Percentiles rank a stretch among this genome's conserved stretches.
Evolutionary conservation across 2,888 invertebrate species (phyloP).

Genomic region (Subacronicta megacephala): DNA sequence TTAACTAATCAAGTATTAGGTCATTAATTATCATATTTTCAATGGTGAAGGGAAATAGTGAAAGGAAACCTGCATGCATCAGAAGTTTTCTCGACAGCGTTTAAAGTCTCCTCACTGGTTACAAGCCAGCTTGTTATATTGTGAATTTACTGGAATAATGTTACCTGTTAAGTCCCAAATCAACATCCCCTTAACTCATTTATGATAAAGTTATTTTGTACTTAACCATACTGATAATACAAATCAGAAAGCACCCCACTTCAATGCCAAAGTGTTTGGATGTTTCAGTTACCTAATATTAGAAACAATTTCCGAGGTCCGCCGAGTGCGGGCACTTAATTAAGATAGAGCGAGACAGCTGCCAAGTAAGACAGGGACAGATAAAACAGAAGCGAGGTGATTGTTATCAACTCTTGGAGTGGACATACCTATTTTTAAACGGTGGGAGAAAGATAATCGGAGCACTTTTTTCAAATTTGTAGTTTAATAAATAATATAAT

Average conservation of each 20-base stretch:
- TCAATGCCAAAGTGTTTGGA: conserved; percentile 27
- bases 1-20: too few relatives aligned
- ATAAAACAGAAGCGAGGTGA: conserved; percentile 1
- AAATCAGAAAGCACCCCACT: conserved; percentile 21
- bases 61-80: too few relatives aligned
- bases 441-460: neutral
- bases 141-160: too few relatives aligned
- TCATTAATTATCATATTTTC: too few relatives aligned
- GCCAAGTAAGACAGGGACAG: conserved; percentile 6
- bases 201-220: neutral
- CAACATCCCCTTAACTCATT: neutral
- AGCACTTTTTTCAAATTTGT: too few relatives aligned
- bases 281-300: conserved; percentile 50
- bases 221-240: conserved; percentile 5
- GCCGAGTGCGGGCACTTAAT: conserved; percentile 16
- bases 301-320: conserved; percentile 29
- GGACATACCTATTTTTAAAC: conserved; percentile 13
- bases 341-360: conserved; percentile 13
- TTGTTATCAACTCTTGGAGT: conserved; percentile 12
- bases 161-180: too few relatives aligned
- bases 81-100: too few relatives aligned
- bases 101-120: too few relatives aligned
- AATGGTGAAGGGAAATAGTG: too few relatives aligned
- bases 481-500: too few relatives aligned
- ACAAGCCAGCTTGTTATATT: too few relatives aligned